These are phyloP conservation scores for Meghimatium bilineatum DNA, from an alignment of 2,888 invertebrate genomes.

Conservation along the genomic window DNA sequence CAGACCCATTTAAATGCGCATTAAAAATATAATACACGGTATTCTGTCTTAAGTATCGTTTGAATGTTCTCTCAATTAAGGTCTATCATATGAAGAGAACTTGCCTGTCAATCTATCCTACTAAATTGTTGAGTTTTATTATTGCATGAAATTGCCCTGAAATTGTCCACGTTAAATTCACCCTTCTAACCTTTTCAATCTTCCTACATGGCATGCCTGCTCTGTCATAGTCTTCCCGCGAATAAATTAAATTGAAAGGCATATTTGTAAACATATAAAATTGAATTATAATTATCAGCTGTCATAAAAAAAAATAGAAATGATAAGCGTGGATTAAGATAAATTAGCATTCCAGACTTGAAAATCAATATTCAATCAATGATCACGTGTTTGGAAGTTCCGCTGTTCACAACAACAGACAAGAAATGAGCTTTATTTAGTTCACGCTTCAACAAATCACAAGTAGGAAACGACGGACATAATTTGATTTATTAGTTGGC, in stretches of 20 bases:
- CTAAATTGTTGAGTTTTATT: slow-evolving; percentile 11
- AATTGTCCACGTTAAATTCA: slow-evolving; percentile 10
- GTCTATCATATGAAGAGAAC: not conserved
- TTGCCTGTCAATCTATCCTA: not conserved
- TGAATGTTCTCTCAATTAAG: not conserved
- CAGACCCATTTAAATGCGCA: not conserved
- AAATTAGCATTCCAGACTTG: slow-evolving; percentile 22
- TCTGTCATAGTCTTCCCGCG: too few species aligned
- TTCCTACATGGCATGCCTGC: not conserved
- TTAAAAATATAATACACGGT: not conserved
- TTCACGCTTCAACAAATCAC: slow-evolving; percentile 14
- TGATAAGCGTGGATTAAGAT: not conserved
- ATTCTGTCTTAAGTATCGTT: not conserved
- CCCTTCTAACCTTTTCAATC: not conserved
- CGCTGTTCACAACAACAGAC: too few species aligned
- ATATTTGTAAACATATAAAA: slow-evolving; percentile 19
- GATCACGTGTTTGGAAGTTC: not conserved
- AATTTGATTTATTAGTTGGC: not conserved
- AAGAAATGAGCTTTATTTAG: slow-evolving; percentile 1
- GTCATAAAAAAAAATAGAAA: slow-evolving; percentile 13
- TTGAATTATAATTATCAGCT: slow-evolving; percentile 7
- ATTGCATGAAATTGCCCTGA: slow-evolving; percentile 6
- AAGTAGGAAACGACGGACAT: not conserved
- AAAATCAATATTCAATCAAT: slow-evolving; percentile 20
- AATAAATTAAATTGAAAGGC: not conserved